Conservation (phyloP, 2,888 invertebrate species). For the Tenodera sinensis region DNA sequence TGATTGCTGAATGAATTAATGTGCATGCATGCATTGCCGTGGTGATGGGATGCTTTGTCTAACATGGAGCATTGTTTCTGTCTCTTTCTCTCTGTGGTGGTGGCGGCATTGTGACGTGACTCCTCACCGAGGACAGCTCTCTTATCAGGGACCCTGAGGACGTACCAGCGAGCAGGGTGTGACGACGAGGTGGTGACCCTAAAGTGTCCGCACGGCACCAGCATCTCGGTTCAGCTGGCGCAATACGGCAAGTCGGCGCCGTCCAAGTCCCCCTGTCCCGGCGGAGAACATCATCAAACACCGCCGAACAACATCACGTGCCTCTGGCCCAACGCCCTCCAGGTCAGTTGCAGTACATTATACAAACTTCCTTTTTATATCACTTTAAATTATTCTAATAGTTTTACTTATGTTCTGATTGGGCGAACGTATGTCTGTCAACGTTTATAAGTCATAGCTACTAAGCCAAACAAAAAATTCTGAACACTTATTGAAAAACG, state of each 20-base stretch:
- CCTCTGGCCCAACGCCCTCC: constrained; percentile 70
- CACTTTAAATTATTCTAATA: background rate
- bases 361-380: background rate
- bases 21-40: background rate
- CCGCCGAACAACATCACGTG: constrained; percentile 59
- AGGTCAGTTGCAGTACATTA: constrained; percentile 54
- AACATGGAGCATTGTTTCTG: background rate
- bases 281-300: constrained; percentile 47
- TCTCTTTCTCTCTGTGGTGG: background rate
- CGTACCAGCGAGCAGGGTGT: constrained; percentile 88
- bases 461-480: no score
- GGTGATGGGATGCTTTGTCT: background rate
- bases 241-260: constrained; percentile 75
- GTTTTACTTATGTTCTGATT: background rate
- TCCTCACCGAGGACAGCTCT: constrained; percentile 60
- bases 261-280: constrained; percentile 51
- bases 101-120: background rate
- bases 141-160: constrained; percentile 84
- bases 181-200: constrained; percentile 85
- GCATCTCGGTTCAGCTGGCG: constrained; percentile 87
- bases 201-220: constrained; percentile 86
- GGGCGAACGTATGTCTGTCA: background rate
- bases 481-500: no score
- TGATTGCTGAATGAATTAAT: background rate
- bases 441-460: no score